phyloP scores from a whole-genome alignment of 2,797 vertebrate genomes.

The Setipinna tenuifilis region DNA sequence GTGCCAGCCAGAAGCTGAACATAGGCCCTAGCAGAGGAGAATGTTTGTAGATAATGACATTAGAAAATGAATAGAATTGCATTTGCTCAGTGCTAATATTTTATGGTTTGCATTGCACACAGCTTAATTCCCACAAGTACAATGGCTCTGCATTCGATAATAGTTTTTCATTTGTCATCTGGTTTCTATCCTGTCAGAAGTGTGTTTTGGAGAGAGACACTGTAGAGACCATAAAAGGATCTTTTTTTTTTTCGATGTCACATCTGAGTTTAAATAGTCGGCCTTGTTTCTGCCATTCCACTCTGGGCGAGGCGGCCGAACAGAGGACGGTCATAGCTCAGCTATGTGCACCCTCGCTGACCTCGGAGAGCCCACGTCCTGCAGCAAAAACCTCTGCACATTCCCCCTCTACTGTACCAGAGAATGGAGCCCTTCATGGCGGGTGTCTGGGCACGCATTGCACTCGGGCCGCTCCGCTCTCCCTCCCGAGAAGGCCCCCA shows the following conservation, averaged over 20 bases:
- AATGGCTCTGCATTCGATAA: not conserved
- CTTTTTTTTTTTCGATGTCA: not conserved
- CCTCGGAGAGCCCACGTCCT: not conserved
- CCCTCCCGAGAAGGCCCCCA: not conserved
- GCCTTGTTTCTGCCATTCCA: not conserved
- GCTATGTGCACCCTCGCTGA: not conserved
- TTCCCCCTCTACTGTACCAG: not conserved
- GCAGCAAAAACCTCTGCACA: not conserved
- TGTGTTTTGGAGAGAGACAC: not conserved
- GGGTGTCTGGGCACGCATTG: constrained; percentile 11
- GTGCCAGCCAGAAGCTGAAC: no score
- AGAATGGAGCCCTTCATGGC: constrained; percentile 5
- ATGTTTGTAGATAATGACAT: no score
- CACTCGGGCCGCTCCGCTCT: not conserved
- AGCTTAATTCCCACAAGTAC: not conserved
- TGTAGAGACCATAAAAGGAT: no score
- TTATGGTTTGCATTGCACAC: not conserved
- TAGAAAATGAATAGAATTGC: no score
- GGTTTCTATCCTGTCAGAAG: not conserved
- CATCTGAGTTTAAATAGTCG: not conserved
- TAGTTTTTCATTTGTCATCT: not conserved
- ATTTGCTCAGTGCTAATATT: no score
- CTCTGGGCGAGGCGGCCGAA: not conserved
- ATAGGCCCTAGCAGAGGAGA: no score
- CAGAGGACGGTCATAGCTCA: not conserved